Conservation (phyloP, 2,797 vertebrate genomes). For the Danio albolineatus region DNA sequence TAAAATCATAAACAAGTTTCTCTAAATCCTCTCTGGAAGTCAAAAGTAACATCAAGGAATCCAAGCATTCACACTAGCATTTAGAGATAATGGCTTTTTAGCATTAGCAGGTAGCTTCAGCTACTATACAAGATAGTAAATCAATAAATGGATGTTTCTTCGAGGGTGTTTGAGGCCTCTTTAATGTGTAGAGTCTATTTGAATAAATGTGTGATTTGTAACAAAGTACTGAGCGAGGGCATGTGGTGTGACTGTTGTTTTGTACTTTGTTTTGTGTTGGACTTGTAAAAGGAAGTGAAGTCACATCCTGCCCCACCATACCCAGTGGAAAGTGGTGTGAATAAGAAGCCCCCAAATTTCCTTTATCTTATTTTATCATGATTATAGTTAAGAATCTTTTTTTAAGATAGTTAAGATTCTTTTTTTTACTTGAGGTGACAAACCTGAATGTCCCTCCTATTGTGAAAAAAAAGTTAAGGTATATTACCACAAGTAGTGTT, state of each 20-base stretch:
- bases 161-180: background rate
- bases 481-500: background rate
- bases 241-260: too few species aligned
- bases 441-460: slow-evolving; percentile 9
- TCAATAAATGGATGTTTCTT: background rate
- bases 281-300: slow-evolving; percentile 71
- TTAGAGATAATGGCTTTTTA: background rate
- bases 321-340: slow-evolving; percentile 70
- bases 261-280: too few species aligned
- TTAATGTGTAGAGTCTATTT: background rate
- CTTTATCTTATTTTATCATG: slow-evolving; percentile 54
- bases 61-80: background rate
- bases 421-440: slow-evolving; percentile 6
- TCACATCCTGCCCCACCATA: slow-evolving; percentile 77
- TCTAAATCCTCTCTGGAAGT: background rate
- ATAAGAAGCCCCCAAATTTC: slow-evolving; percentile 72
- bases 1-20: too few species aligned
- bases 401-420: background rate
- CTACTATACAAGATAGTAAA: background rate
- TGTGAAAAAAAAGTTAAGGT: too few species aligned
- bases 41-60: background rate
- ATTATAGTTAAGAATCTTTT: background rate
- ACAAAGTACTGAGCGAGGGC: too few species aligned
- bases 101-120: background rate
- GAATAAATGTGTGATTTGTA: too few species aligned